Conservation (phyloP, 2,797 vertebrate genomes). For the Heterohyrax brucei region DNA sequence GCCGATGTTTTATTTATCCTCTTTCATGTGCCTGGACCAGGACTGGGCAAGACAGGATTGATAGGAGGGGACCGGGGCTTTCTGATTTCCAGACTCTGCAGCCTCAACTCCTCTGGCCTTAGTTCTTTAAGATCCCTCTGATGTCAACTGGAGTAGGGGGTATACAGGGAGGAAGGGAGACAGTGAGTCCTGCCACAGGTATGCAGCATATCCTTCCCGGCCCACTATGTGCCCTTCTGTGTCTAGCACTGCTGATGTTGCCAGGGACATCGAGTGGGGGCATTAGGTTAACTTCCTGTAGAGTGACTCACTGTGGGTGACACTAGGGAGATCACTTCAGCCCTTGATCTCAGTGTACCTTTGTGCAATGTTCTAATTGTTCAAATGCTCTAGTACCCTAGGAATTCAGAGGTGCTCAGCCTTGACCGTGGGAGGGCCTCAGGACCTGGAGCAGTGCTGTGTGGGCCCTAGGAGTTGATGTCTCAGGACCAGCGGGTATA, state of each 20-base stretch:
- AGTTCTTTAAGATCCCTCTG: not conserved
- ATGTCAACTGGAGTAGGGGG: too few species aligned
- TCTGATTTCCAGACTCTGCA: not conserved
- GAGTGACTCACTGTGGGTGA: rapidly evolving
- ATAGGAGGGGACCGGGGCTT: not conserved
- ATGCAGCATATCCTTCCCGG: not conserved
- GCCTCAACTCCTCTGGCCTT: not conserved
- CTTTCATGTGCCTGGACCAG: not conserved
- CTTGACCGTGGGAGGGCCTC: not conserved
- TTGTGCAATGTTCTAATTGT: not conserved
- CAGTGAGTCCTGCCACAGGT: rapidly evolving
- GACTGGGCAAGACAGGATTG: not conserved
- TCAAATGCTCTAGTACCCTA: not conserved
- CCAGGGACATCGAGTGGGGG: too few species aligned
- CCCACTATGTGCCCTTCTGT: not conserved
- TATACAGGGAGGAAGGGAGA: not conserved
- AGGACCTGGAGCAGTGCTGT: rapidly evolving
- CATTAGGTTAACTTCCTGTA: not conserved
- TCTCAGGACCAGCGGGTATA: not conserved
- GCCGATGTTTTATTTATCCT: not conserved
- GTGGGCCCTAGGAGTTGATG: not conserved
- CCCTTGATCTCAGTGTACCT: not conserved
- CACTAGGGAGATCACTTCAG: not conserved
- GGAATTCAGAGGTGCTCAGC: not conserved
- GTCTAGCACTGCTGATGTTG: not conserved